Percentiles rank a stretch among this genome's conserved stretches.
These are phyloP conservation scores for Eurois occulta DNA, from an alignment of 2,888 invertebrate genomes.

Conservation along the genomic window DNA sequence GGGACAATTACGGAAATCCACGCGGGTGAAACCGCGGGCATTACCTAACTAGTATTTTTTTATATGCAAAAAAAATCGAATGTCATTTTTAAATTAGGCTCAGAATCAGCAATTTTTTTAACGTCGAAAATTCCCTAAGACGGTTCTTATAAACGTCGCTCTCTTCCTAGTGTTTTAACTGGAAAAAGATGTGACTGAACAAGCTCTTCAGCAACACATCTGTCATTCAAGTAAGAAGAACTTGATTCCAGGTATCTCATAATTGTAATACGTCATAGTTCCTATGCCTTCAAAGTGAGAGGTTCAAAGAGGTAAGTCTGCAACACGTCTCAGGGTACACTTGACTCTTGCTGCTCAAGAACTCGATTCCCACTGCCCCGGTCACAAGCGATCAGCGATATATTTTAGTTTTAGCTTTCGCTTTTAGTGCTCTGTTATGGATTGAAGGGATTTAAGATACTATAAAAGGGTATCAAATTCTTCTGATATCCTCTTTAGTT, in stretches of 20 bases:
- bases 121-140: background rate
- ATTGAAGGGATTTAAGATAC: background rate
- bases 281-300: slow-evolving; percentile 22
- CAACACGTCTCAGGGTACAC: slow-evolving; percentile 34
- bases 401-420: background rate
- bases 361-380: slow-evolving; percentile 8
- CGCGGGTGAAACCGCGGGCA: too few relatives aligned
- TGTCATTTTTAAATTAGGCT: background rate
- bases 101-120: background rate
- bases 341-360: slow-evolving; percentile 25
- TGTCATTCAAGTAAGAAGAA: background rate
- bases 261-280: background rate
- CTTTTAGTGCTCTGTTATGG: background rate
- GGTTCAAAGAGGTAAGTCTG: slow-evolving; percentile 37
- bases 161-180: background rate
- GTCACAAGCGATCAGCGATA: slow-evolving; percentile 15
- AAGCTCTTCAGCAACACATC: background rate
- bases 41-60: too few relatives aligned
- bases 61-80: too few relatives aligned
- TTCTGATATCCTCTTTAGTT: too few relatives aligned
- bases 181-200: background rate
- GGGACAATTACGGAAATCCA: too few relatives aligned
- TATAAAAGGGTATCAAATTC: background rate
- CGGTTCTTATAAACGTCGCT: background rate
- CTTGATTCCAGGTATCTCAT: background rate